Base-by-base conservation (phyloP, 2,797 vertebrate genomes). In the Distichodus sexfasciatus region DNA sequence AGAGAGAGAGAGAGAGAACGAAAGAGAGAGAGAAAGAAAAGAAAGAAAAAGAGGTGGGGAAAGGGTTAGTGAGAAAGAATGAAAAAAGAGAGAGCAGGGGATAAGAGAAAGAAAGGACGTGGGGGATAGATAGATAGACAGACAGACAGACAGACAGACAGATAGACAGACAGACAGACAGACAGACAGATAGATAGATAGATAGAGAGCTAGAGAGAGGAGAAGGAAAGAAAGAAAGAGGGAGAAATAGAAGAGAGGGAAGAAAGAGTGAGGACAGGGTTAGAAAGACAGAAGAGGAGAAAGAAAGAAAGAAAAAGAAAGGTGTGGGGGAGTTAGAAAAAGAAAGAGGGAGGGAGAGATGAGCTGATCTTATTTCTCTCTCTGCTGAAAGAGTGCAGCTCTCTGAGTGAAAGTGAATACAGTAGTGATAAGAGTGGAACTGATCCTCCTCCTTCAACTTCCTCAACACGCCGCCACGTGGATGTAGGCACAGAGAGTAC, bases 191-290 rank as follows among this genome's bases (percentile, higher is more conserved):
- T 23, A 43, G 70, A 60, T 26, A 51, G 62, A 59, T 41, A 46
- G 41, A 28, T 14, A 54, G 47, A 46, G 48, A 64, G 40, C 46
- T 15, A 63, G 36, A 59, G 19, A 40, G 19, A 41, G 19, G 28
- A 71, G 21, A 46, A 17, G 51, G 17, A 58, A 21, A 66, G 61
- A 71, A 51, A 58, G 23, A 64, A 28, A 57, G 38, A 55, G 48
- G 36, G 12, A 46, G 51, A 55, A 8, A 57, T 23, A 43, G 70
- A 60, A 26, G 43, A 54, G 51, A 41, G 38, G 41, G 21, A n/a
- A 54, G 47, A 46, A 38, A 64, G 40, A 55, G 23, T 54, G 36
- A 59, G n/a, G n/a, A n/a, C n/a, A n/a, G n/a, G n/a, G n/a, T n/a
- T n/a, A n/a, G n/a, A n/a, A n/a, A n/a, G n/a, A n/a, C n/a, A n/a